Conservation (phyloP, 2,888 invertebrate genomes). For the Caenorhabditis doughertyi region DNA sequence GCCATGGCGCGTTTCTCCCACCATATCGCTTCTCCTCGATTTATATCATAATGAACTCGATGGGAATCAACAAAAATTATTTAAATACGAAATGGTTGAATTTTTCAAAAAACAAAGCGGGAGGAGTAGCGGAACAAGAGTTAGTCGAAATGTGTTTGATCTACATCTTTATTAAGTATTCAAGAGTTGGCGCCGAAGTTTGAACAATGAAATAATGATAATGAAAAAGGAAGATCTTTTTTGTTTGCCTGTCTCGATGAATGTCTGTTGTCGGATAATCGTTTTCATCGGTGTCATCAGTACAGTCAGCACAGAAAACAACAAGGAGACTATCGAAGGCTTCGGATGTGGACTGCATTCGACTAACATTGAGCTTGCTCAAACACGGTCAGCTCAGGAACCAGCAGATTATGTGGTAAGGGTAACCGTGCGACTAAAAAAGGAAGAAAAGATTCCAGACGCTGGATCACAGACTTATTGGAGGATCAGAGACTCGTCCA, state of each 20-base stretch:
- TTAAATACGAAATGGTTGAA: no score
- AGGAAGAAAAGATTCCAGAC: constrained; percentile 50
- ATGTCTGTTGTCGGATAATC: neutral
- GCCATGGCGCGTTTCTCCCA: no score
- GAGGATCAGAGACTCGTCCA: constrained; percentile 73
- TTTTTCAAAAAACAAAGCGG: no score
- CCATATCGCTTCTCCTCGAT: no score
- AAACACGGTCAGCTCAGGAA: constrained; percentile 53
- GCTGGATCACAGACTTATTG: constrained; percentile 75
- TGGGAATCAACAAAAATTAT: no score
- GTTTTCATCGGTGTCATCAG: constrained; percentile 14
- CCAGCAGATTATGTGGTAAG: constrained; percentile 58
- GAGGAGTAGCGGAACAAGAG: no score
- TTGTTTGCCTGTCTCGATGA: neutral
- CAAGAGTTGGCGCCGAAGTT: neutral
- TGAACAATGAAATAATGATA: neutral
- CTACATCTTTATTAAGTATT: neutral
- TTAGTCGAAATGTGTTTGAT: no score
- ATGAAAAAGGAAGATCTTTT: neutral
- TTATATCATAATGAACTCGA: no score
- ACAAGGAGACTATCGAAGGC: neutral
- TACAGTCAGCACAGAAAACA: constrained; percentile 5
- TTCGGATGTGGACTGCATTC: constrained; percentile 54
- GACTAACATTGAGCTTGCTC: constrained; percentile 45
- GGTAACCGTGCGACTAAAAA: neutral